Evolutionary conservation across 2,888 invertebrate genomes (phyloP), one percentile per base, ranked within the genome.

Genomic region (Antitype chi): DNA sequence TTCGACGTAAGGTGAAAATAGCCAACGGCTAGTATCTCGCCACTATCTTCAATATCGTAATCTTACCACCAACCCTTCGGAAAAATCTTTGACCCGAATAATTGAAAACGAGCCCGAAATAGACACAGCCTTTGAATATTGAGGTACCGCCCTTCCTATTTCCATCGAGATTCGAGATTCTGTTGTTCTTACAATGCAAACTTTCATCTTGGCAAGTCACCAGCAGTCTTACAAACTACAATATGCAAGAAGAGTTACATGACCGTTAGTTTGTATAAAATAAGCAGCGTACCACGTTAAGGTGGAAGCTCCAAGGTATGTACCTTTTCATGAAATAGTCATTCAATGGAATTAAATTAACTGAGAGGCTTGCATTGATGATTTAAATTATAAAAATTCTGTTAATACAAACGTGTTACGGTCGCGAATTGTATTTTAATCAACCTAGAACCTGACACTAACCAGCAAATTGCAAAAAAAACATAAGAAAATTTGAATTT

Each of bases 231-330:
- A 32, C 55, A 74, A 68, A 38, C 55, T 69, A 75, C 70, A 69
- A 53, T 76, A 74, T 76, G 69, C 66, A 74, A 66, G 47, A 15
- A 32, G 20, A 43, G 66, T 78, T 73, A 74, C 60, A 71, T 80
- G 80, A 82, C 72, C 74, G 71, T 78, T 76, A 74, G 76, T 78
- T 74, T 69, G 71, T 79, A 63, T 74, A 80, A 84, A 76, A 81
- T 74, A 64, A 69, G 4, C 57, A 15, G 57, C 63, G 70, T 71
- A 75, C 73, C 71, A 76, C 25, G 66, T 76, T 73, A 68, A 69
- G 69, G 32, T 32, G 32, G 32, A 32, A 32, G 32, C 32, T 32
- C 32, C 32, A 32, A 32, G 32, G 32, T 32, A 32, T 32, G 32
- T 32, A 32, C 32, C 4, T 32, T 32, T 32, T 32, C 32, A 32